Percentiles rank a stretch among this genome's conserved stretches.
Evolutionary conservation across 2,797 vertebrate genomes (phyloP).

Genomic region (Prionace glauca): DNA sequence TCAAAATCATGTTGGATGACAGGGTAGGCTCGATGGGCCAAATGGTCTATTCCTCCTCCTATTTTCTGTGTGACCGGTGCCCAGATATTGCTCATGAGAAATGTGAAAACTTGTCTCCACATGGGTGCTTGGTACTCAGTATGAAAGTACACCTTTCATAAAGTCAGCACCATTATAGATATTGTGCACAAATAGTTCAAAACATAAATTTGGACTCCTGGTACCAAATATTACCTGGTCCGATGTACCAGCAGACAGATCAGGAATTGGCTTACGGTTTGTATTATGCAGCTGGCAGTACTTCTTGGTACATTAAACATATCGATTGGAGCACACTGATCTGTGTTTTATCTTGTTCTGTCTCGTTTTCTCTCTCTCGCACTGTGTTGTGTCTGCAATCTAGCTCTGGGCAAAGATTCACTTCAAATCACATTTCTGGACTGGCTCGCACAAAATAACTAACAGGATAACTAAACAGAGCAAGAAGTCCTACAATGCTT

Average conservation of each 20-base stretch:
- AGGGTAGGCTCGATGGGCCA: too few relatives aligned
- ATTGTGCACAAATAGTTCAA: background rate
- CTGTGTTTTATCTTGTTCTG: background rate
- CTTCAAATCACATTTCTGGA: background rate
- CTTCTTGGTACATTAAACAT: background rate
- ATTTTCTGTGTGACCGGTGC: background rate
- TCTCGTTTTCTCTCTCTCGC: background rate
- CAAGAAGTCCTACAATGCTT: background rate
- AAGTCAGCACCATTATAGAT: background rate
- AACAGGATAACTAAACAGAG: background rate
- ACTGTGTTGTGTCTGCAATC: constrained; percentile 14
- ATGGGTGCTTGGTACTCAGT: background rate
- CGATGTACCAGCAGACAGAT: background rate
- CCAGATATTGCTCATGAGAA: background rate
- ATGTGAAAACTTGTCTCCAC: background rate
- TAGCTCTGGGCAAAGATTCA: background rate
- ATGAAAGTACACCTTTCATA: background rate
- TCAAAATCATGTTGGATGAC: too few relatives aligned
- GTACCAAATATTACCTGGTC: background rate
- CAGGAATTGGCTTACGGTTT: background rate
- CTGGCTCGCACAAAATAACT: background rate
- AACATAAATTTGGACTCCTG: background rate
- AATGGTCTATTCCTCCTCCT: too few relatives aligned
- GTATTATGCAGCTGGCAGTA: background rate
- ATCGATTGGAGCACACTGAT: background rate